Evolutionary conservation across 2,113 vertebrate genomes (phyloP).

Genomic region (Onychostoma macrolepis): DNA sequence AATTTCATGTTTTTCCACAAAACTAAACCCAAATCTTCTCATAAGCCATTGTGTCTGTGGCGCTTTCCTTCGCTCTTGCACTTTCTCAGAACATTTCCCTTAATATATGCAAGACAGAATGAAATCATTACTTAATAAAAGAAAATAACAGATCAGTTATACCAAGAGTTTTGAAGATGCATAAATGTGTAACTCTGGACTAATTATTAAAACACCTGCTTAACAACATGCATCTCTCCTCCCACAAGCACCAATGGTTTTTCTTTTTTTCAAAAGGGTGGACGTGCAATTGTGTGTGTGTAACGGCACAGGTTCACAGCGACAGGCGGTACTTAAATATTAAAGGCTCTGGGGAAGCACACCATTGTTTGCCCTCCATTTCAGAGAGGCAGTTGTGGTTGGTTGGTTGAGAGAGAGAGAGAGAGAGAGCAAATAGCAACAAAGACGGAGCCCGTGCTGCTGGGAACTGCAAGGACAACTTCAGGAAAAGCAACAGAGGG

Average conservation of each 20-base stretch:
- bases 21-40: background rate
- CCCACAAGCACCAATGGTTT: constrained; percentile 2
- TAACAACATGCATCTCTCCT: background rate
- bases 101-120: background rate
- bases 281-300: constrained; percentile 37
- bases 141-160: background rate
- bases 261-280: background rate
- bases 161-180: background rate
- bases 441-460: constrained; percentile 3
- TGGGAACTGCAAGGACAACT: background rate
- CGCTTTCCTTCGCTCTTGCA: background rate
- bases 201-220: background rate
- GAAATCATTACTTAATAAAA: background rate
- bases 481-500: background rate
- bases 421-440: constrained; percentile 1
- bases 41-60: background rate
- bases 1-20: background rate
- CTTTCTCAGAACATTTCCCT: background rate
- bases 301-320: constrained; percentile 28
- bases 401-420: background rate
- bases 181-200: background rate
- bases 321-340: constrained; percentile 56
- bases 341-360: constrained; percentile 46
- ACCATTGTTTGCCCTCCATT: constrained; percentile 48
- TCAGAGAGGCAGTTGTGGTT: constrained; percentile 37